phyloP scores from a whole-genome alignment of 2,888 invertebrate genomes.

The Trissoscelio sp. region DNA sequence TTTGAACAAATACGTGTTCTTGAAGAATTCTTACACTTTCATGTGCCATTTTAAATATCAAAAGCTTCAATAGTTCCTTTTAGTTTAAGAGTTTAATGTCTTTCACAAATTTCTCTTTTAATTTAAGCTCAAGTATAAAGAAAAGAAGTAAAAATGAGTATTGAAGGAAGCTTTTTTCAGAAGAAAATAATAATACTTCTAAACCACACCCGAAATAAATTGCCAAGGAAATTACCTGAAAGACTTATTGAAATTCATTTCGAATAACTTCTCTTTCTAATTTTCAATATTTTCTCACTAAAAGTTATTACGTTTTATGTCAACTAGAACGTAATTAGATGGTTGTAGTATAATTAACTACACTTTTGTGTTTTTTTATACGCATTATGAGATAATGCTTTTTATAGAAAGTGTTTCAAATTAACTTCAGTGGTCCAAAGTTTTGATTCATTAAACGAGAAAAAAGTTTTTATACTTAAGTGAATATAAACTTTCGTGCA shows the following conservation, averaged over 20 bases:
- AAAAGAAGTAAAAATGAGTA: not conserved
- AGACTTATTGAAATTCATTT: constrained; percentile 34
- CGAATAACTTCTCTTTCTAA: constrained; percentile 13
- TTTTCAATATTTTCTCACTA: constrained; percentile 2
- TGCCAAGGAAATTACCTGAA: constrained; percentile 31
- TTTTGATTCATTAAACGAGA: too few species aligned
- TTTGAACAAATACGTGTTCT: too few species aligned
- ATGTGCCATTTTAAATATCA: not conserved
- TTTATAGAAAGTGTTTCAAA: too few species aligned
- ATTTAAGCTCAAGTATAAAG: not conserved
- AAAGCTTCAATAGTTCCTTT: not conserved
- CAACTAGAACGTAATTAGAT: not conserved
- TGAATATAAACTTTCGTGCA: too few species aligned
- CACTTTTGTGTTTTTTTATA: too few species aligned
- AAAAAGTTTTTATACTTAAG: too few species aligned
- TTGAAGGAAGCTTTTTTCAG: not conserved
- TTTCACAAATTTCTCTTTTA: not conserved
- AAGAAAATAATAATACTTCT: not conserved
- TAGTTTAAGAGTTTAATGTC: not conserved
- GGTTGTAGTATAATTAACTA: too few species aligned
- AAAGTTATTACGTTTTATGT: not conserved
- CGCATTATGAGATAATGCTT: too few species aligned
- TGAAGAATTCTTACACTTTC: too few species aligned
- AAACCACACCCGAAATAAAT: constrained; percentile 12
- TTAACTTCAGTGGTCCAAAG: too few species aligned